These are phyloP conservation scores for Halichoeres trimaculatus DNA, from an alignment of 2,113 vertebrate species.

Conservation along the genomic window DNA sequence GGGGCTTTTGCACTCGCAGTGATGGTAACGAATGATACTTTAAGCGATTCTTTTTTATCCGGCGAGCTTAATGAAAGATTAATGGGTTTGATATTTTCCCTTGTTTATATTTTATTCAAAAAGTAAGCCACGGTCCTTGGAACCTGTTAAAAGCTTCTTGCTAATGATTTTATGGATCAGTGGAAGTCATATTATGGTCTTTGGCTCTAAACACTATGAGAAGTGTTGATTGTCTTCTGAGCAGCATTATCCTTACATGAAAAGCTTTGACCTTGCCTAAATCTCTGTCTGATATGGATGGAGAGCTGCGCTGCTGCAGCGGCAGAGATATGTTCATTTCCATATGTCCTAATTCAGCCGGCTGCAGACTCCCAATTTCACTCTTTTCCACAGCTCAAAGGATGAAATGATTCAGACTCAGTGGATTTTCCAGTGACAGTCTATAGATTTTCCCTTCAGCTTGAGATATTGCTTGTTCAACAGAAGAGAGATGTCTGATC, in stretches of 20 bases:
- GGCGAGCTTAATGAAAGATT: conserved; percentile 99
- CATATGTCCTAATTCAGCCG: conserved; percentile 56
- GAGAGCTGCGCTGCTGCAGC: conserved; percentile 17
- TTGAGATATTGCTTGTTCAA: conserved; percentile 13
- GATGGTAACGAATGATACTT: conserved; percentile 94
- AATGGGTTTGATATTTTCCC: conserved; percentile 99
- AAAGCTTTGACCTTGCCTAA: conserved; percentile 44
- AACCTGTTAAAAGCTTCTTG: conserved; percentile 85
- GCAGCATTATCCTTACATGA: conserved; percentile 39
- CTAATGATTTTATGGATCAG: conserved; percentile 87
- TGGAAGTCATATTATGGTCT: conserved; percentile 50
- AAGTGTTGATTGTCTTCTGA: conserved; percentile 62
- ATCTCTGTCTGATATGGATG: conserved; percentile 41
- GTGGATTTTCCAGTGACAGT: conserved; percentile 32
- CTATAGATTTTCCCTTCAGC: conserved; percentile 27
- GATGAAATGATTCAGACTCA: conserved; percentile 42
- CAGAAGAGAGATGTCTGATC: conserved; percentile 3
- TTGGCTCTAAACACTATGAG: conserved; percentile 53
- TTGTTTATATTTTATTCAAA: conserved; percentile 92
- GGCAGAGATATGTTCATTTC: conserved; percentile 48
- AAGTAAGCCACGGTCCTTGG: conserved; percentile 81
- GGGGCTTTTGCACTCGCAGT: conserved; percentile 91
- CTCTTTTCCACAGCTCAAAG: conserved; percentile 42
- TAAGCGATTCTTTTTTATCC: conserved; percentile 99
- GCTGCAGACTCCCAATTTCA: conserved; percentile 34